Conservation (phyloP, 2,797 vertebrate genomes). For the Ambastaia sidthimunki region DNA sequence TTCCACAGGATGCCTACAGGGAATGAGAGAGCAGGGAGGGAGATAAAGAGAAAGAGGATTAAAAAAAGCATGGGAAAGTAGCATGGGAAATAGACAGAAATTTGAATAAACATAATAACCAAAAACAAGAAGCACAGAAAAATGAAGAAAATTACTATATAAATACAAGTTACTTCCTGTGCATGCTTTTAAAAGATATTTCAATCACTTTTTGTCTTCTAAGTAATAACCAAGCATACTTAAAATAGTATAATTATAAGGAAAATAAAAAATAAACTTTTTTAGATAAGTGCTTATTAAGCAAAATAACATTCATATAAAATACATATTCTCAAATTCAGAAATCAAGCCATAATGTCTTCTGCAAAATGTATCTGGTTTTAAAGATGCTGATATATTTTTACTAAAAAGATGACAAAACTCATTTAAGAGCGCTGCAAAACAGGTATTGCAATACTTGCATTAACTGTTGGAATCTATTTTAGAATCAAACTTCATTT, state of each 20-base stretch:
- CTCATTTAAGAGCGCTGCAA: not conserved
- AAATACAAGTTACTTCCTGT: not conserved
- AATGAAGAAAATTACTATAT: not conserved
- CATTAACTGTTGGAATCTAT: not conserved
- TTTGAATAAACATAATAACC: slow-evolving; percentile 20
- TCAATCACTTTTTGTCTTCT: too few relatives aligned
- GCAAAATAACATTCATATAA: too few relatives aligned
- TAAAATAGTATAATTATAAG: too few relatives aligned
- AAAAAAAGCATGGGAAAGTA: not conserved
- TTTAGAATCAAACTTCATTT: not conserved
- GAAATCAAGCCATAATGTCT: too few relatives aligned
- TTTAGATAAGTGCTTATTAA: too few relatives aligned
- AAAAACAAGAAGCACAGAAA: not conserved
- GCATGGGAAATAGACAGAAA: slow-evolving; percentile 27
- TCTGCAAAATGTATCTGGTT: too few relatives aligned
- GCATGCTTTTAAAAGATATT: not conserved
- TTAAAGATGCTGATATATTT: too few relatives aligned
- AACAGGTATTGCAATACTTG: not conserved
- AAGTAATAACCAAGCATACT: too few relatives aligned
- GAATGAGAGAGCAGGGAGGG: not conserved
- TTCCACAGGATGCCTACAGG: slow-evolving; percentile 96
- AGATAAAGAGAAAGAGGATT: not conserved
- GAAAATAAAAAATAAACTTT: too few relatives aligned
- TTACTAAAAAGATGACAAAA: not conserved
- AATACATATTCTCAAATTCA: too few relatives aligned